phyloP scores from a whole-genome alignment of 2,888 invertebrate species.

The Leistus spinibarbis region DNA sequence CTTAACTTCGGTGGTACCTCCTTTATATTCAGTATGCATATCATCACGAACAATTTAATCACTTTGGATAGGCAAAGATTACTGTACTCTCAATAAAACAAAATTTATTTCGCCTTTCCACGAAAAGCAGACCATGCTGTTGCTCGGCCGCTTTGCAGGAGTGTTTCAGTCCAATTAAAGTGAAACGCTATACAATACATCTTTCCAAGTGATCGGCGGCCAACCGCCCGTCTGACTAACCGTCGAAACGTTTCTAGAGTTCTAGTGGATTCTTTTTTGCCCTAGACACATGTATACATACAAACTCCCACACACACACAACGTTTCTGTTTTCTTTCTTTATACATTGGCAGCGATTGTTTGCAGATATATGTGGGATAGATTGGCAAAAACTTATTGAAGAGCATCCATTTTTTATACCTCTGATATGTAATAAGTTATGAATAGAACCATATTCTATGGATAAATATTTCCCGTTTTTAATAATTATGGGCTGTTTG shows the following conservation, averaged over 20 bases:
- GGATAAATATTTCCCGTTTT: not conserved
- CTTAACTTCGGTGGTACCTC: no score
- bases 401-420: not conserved
- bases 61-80: not conserved
- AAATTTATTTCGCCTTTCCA: not conserved
- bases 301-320: no score
- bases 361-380: conserved; percentile 23
- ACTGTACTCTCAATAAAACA: not conserved
- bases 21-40: no score
- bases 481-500: not conserved
- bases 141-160: not conserved
- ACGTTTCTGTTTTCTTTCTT: conserved; percentile 15
- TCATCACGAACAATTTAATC: not conserved
- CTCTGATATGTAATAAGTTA: not conserved
- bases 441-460: not conserved
- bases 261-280: conserved; percentile 2
- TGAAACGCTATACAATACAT: conserved; percentile 33
- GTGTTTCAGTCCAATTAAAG: conserved; percentile 26
- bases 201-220: conserved; percentile 9
- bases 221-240: not conserved
- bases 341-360: conserved; percentile 34
- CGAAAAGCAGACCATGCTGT: not conserved
- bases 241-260: not conserved
- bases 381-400: conserved; percentile 21
- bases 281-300: not conserved